Percentiles rank a stretch among this genome's conserved stretches.
Evolutionary conservation across 2,888 invertebrate species (phyloP).

Genomic region (Lottia scabra): DNA sequence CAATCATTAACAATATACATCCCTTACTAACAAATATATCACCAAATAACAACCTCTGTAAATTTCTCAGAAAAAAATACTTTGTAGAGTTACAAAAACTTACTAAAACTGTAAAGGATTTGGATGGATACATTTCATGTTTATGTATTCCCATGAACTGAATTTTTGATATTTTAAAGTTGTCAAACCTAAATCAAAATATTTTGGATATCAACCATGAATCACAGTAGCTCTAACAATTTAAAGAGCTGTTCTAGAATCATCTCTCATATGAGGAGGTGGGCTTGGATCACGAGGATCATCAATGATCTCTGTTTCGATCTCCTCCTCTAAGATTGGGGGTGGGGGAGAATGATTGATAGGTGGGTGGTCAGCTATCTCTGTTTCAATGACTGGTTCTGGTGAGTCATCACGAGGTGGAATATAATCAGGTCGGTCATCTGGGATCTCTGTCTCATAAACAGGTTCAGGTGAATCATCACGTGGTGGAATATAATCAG

Average conservation of each 20-base stretch:
- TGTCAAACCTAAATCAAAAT: too few relatives aligned
- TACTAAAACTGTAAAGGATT: too few relatives aligned
- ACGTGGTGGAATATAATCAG: neutral
- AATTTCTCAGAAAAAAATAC: too few relatives aligned
- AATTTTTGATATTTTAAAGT: too few relatives aligned
- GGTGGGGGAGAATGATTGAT: neutral
- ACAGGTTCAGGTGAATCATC: slow-evolving; percentile 21
- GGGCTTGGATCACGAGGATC: neutral
- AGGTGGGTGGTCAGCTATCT: neutral
- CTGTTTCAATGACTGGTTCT: slow-evolving; percentile 27
- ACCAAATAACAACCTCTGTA: too few relatives aligned
- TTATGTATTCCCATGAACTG: too few relatives aligned
- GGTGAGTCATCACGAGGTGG: slow-evolving; percentile 6
- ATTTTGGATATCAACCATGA: too few relatives aligned
- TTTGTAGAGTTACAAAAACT: too few relatives aligned
- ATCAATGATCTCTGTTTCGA: neutral
- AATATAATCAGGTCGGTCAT: neutral
- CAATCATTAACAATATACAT: too few relatives aligned
- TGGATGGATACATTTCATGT: too few relatives aligned
- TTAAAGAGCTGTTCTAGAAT: neutral
- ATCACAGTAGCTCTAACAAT: too few relatives aligned
- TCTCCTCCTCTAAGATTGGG: neutral
- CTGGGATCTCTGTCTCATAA: slow-evolving; percentile 15
- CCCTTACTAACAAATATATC: too few relatives aligned
- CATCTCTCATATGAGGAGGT: neutral